Conservation (phyloP, 2,888 invertebrate genomes). For the Parascotia fuliginaria region DNA sequence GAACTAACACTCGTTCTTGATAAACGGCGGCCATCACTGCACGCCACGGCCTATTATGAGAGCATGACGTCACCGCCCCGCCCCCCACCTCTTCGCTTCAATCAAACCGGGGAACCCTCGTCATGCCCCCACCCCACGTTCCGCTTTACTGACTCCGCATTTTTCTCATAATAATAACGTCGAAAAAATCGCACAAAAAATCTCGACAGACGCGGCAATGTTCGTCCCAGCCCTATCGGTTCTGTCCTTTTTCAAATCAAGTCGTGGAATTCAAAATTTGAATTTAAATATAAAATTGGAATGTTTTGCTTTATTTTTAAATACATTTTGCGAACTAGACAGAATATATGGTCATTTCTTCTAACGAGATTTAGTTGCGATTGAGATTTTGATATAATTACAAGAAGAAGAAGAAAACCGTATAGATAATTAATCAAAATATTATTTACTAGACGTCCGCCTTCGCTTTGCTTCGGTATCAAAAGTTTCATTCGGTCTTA, state of each 20-base stretch:
- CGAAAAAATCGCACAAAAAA: slow-evolving; percentile 84
- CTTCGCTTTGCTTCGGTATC: no score
- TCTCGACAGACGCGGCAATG: slow-evolving; percentile 79
- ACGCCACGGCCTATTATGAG: slow-evolving; percentile 84
- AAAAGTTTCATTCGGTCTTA: no score
- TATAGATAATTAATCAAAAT: no score
- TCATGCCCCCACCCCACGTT: slow-evolving; percentile 84
- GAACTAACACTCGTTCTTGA: slow-evolving; percentile 74
- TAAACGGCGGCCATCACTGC: slow-evolving; percentile 85
- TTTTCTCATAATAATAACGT: slow-evolving; percentile 86
- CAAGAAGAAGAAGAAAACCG: no score
- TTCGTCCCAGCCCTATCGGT: slow-evolving; percentile 76
- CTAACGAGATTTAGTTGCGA: not conserved
- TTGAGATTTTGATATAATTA: no score
- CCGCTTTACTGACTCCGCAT: slow-evolving; percentile 84
- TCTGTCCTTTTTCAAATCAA: slow-evolving; percentile 65
- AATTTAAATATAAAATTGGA: slow-evolving; percentile 46
- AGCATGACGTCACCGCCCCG: slow-evolving; percentile 85
- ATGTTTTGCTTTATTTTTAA: slow-evolving; percentile 11
- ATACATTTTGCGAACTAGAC: slow-evolving; percentile 2
- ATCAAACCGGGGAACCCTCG: slow-evolving; percentile 85
- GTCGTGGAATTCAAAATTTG: slow-evolving; percentile 67
- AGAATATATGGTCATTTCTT: not conserved
- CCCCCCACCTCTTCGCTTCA: slow-evolving; percentile 82
- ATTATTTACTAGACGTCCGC: no score